phyloP scores from a whole-genome alignment of 2,888 invertebrate genomes.

The Hyalella azteca region DNA sequence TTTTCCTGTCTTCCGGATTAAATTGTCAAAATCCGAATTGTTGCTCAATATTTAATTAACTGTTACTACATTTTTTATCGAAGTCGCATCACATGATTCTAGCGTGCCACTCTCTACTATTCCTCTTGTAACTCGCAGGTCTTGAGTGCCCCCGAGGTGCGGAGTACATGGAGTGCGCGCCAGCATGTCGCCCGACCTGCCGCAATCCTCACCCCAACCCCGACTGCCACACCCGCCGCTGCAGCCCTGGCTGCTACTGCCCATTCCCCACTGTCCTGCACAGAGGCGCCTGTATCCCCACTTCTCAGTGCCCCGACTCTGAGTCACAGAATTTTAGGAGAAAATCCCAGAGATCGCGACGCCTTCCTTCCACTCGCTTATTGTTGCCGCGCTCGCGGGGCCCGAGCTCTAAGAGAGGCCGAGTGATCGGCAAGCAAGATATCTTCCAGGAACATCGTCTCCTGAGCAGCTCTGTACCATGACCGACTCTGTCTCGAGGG shows the following conservation, averaged over 20 bases:
- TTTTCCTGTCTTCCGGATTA: neutral
- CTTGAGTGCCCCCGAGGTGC: constrained; percentile 54
- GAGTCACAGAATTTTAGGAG: neutral
- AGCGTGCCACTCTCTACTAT: neutral
- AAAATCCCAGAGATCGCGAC: constrained; percentile 14
- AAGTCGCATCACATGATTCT: neutral
- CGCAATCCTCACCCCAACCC: constrained; percentile 50
- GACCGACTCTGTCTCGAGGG: neutral
- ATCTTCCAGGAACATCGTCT: neutral
- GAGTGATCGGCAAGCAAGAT: neutral
- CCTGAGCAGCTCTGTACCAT: constrained; percentile 7
- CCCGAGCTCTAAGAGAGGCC: neutral
- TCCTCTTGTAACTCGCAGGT: constrained; percentile 36
- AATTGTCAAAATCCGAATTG: neutral
- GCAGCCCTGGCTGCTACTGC: constrained; percentile 55
- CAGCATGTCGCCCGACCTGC: constrained; percentile 56
- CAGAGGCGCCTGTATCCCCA: constrained; percentile 54
- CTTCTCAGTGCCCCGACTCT: constrained; percentile 42
- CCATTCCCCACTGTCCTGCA: constrained; percentile 54
- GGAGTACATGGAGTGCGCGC: constrained; percentile 55
- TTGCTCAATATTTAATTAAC: too few relatives aligned
- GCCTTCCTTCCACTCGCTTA: neutral
- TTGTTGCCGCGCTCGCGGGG: neutral
- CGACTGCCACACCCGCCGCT: constrained; percentile 44
- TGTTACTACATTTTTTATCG: neutral